Percentiles rank a stretch among this genome's conserved stretches.
phyloP scores from a whole-genome alignment of 2,888 invertebrate genomes.

The Hipparchia sbordonii region DNA sequence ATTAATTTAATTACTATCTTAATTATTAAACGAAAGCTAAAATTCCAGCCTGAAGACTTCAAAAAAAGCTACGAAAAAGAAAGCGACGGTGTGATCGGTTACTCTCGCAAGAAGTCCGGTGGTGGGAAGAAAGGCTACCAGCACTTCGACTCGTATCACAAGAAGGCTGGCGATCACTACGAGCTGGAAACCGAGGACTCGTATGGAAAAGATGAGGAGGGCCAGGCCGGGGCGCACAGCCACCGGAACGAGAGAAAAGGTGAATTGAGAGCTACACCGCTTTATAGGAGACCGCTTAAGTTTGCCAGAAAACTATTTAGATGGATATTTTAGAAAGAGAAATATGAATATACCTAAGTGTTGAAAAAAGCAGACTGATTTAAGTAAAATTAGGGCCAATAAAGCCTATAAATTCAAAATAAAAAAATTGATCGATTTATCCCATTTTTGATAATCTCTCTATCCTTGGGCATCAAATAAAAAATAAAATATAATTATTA shows the following conservation, averaged over 20 bases:
- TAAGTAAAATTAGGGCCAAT: too few relatives aligned
- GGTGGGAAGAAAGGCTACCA: slow-evolving; percentile 89
- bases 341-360: not conserved
- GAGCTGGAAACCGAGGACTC: slow-evolving; percentile 87
- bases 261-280: slow-evolving; percentile 53
- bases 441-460: too few relatives aligned
- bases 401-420: too few relatives aligned
- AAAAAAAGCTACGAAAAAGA: slow-evolving; percentile 84
- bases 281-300: slow-evolving; percentile 58
- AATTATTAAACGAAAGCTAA: not conserved
- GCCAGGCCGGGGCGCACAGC: slow-evolving; percentile 73
- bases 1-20: not conserved
- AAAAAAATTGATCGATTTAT: too few relatives aligned
- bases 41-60: slow-evolving; percentile 67
- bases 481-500: not conserved
- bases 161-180: slow-evolving; percentile 88
- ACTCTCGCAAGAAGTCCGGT: slow-evolving; percentile 84
- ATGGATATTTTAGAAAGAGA: slow-evolving; percentile 52
- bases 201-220: slow-evolving; percentile 82
- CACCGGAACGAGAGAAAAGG: slow-evolving; percentile 68
- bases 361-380: not conserved
- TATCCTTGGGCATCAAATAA: not conserved
- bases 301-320: slow-evolving; percentile 55
- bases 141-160: slow-evolving; percentile 88
- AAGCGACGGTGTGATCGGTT: slow-evolving; percentile 86